Percentiles rank a stretch among this genome's conserved stretches.
Conservation (phyloP, 2,888 invertebrate genomes). For the Acleris cristana region DNA sequence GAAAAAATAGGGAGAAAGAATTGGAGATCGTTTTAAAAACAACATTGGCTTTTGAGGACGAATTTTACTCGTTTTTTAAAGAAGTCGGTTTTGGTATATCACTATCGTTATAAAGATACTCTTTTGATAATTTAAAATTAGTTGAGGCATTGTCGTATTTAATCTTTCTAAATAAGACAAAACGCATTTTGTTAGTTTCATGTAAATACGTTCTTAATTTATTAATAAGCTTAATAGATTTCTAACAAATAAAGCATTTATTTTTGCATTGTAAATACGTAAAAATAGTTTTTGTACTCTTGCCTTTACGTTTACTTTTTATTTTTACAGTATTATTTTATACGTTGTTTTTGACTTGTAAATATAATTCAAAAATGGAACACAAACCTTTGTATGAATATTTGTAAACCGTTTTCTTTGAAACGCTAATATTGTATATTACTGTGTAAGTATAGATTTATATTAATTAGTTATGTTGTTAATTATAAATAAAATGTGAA, state of each 20-base stretch:
- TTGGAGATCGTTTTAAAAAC: not conserved
- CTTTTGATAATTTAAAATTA: no score
- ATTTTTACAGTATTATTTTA: conserved; percentile 36
- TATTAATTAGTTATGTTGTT: conserved; percentile 24
- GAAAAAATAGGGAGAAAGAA: no score
- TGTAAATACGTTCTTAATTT: conserved; percentile 39
- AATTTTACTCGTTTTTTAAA: no score
- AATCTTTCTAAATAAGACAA: conserved; percentile 9
- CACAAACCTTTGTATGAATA: conserved; percentile 23
- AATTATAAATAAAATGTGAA: conserved; percentile 46
- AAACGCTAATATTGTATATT: conserved; percentile 13
- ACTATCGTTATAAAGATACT: no score
- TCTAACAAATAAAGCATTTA: conserved; percentile 41
- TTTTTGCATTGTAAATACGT: conserved; percentile 35
- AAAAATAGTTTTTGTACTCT: conserved; percentile 32
- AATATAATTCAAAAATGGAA: conserved; percentile 27
- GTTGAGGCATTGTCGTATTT: not conserved
- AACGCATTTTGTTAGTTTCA: conserved; percentile 31
- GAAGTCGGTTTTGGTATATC: no score
- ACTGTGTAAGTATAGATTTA: conserved; percentile 19
- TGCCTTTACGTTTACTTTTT: conserved; percentile 26
- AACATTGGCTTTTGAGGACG: no score
- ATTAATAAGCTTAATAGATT: conserved; percentile 41
- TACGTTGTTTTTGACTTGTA: conserved; percentile 31
- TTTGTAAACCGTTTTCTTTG: conserved; percentile 13